Percentiles rank a stretch among this genome's conserved stretches.
These are phyloP conservation scores for Prunella fulvescens DNA, from an alignment of 2,113 vertebrate species.

Conservation along the genomic window DNA sequence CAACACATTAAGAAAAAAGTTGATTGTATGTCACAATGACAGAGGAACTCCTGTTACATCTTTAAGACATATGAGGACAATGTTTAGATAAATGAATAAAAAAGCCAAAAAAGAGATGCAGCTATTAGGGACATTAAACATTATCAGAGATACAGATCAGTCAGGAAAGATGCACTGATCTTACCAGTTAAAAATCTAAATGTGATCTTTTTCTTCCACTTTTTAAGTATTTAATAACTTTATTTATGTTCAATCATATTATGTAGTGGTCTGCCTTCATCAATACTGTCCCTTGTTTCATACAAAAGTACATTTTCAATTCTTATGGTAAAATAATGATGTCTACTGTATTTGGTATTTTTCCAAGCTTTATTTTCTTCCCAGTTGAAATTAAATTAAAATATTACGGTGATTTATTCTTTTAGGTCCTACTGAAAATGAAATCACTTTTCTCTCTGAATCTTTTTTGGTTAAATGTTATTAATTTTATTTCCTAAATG, in stretches of 20 bases:
- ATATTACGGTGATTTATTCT: not conserved
- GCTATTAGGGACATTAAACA: not conserved
- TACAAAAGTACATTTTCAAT: not conserved
- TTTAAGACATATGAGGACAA: not conserved
- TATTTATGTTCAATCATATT: not conserved
- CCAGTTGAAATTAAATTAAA: not conserved
- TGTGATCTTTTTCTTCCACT: not conserved
- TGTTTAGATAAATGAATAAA: not conserved
- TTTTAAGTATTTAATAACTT: not conserved
- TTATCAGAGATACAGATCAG: not conserved
- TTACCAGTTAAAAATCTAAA: not conserved
- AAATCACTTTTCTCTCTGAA: not conserved
- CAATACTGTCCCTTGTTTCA: not conserved
- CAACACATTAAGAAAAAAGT: not conserved
- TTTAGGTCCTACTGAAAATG: not conserved
- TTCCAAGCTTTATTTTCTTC: not conserved
- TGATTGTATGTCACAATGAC: not conserved
- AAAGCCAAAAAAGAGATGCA: not conserved
- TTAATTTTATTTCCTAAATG: not conserved
- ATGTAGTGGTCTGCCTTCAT: not conserved
- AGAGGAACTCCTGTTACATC: not conserved
- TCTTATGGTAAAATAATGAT: not conserved
- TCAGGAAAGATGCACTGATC: not conserved
- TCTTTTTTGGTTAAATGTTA: not conserved
- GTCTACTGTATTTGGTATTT: not conserved